Evolutionary conservation across 2,113 vertebrate species (phyloP).

Genomic region (Macrotis lagotis): DNA sequence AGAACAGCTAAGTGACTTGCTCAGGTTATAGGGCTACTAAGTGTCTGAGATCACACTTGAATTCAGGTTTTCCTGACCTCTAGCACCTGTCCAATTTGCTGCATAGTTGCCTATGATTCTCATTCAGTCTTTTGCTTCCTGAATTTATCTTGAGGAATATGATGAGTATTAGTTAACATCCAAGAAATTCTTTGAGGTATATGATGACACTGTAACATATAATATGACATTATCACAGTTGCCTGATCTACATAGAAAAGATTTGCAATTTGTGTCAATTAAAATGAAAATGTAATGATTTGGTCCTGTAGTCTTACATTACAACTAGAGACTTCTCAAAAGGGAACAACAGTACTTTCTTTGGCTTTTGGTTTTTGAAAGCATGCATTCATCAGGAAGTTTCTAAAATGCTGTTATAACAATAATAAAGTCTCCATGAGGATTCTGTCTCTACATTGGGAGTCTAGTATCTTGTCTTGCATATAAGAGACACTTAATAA

Average conservation of each 20-base stretch:
- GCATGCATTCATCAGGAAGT: not conserved
- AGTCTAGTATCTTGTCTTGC: not conserved
- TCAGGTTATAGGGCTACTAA: not conserved
- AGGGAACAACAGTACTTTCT: not conserved
- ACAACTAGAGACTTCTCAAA: not conserved
- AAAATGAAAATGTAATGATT: not conserved
- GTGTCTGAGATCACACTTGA: not conserved
- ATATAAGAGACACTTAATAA: not conserved
- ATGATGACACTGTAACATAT: not conserved
- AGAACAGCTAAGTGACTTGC: not conserved
- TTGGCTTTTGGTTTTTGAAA: not conserved
- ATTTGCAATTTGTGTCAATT: not conserved
- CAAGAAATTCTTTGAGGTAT: not conserved
- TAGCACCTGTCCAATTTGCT: not conserved
- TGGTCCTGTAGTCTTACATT: not conserved
- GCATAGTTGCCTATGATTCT: not conserved
- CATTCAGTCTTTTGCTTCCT: not conserved
- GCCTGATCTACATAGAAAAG: constrained; percentile 33
- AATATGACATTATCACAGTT: not conserved
- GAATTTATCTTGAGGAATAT: not conserved
- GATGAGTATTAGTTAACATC: constrained; percentile 11
- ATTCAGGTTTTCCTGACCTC: not conserved
- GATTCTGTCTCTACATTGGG: not conserved
- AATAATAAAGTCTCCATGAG: not conserved
- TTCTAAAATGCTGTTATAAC: not conserved